phyloP scores from a whole-genome alignment of 2,797 vertebrate genomes.

The Petrocephalus sullivani region DNA sequence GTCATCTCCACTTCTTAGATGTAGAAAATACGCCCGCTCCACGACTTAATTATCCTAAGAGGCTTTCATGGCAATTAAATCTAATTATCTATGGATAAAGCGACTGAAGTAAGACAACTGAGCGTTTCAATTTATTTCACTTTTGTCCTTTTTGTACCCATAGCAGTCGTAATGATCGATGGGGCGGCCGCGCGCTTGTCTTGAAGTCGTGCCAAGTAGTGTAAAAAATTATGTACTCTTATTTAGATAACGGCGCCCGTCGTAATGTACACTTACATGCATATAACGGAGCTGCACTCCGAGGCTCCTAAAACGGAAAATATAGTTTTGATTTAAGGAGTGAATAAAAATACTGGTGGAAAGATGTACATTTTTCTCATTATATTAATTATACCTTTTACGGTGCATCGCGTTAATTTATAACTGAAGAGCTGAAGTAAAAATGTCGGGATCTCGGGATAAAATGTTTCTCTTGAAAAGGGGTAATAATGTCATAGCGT shows the following conservation, averaged over 20 bases:
- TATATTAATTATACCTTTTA: background rate
- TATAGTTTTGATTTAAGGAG: slow-evolving; percentile 1
- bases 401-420: background rate
- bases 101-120: slow-evolving; percentile 1
- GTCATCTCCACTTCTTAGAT: slow-evolving; percentile 4
- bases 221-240: background rate
- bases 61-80: slow-evolving; percentile 18
- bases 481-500: background rate
- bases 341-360: background rate
- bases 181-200: background rate
- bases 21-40: background rate
- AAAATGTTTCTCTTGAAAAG: background rate
- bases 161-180: slow-evolving; percentile 14
- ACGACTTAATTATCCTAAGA: slow-evolving; percentile 17
- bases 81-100: slow-evolving; percentile 16
- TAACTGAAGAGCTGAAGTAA: background rate
- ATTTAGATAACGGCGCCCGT: background rate
- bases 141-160: slow-evolving; percentile 15
- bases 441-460: background rate
- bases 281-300: background rate
- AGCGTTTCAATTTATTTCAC: slow-evolving; percentile 10
- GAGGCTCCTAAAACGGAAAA: background rate
- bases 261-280: background rate
- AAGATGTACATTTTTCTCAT: background rate
- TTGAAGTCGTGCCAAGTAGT: slow-evolving; percentile 5